These are phyloP conservation scores for Catalaphyllia jardinei DNA, from an alignment of 64 coral and sea anemone genomes.

Conservation along the genomic window DNA sequence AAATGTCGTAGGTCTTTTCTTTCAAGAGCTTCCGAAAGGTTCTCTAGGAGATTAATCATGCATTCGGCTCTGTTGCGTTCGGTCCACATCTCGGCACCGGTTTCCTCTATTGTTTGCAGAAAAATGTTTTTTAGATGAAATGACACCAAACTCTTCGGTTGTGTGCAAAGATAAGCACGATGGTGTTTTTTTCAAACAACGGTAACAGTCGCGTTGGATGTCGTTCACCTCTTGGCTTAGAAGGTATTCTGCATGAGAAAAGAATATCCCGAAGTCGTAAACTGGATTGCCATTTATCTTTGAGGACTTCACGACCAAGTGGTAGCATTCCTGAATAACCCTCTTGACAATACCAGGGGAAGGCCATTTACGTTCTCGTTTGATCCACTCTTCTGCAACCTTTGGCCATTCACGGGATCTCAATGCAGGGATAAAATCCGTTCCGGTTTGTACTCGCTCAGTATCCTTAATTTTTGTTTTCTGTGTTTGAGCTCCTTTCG, in stretches of 20 bases:
- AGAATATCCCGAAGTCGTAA: constrained; percentile 62
- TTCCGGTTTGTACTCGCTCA: not conserved
- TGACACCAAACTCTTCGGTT: constrained; percentile 28
- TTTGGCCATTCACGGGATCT: constrained; percentile 50
- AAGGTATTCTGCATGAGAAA: constrained; percentile 65
- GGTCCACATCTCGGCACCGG: constrained; percentile 64
- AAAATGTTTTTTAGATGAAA: constrained; percentile 76
- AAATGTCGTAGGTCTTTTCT: constrained; percentile 52
- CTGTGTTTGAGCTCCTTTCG: not conserved
- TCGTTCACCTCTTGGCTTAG: constrained; percentile 59
- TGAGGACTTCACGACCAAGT: constrained; percentile 57
- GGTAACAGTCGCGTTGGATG: constrained; percentile 68
- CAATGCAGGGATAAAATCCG: constrained; percentile 71
- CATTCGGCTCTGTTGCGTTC: constrained; percentile 54
- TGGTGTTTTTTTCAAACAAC: constrained; percentile 64
- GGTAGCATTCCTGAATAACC: constrained; percentile 59
- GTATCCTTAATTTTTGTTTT: not conserved
- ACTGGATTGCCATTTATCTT: constrained; percentile 35
- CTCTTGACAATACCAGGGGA: constrained; percentile 2
- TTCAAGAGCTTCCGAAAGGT: not conserved
- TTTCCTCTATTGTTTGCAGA: constrained; percentile 71
- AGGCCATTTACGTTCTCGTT: constrained; percentile 66
- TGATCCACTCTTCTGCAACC: constrained; percentile 47
- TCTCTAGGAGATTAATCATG: constrained; percentile 42
- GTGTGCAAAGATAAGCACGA: constrained; percentile 40